A percentile compares a stretch with the other conserved stretches of the same genome.
Conservation (phyloP, 2,888 invertebrate genomes). For the Pheosia gnoma region DNA sequence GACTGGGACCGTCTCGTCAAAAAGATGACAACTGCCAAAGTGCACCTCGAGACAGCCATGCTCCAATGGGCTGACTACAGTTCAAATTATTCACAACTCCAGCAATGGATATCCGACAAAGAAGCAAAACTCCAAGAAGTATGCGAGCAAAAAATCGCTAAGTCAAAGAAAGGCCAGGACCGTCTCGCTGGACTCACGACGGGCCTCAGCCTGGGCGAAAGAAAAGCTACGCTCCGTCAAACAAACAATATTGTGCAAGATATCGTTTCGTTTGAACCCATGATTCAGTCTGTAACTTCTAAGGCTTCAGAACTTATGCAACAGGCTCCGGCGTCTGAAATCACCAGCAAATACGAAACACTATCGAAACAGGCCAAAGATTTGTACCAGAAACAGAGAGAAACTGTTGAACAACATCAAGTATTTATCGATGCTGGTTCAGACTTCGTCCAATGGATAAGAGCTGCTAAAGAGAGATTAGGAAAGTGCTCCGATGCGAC, state of each 20-base stretch:
- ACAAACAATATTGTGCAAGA: slow-evolving; percentile 98
- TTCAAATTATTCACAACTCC: slow-evolving; percentile 95
- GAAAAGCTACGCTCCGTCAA: slow-evolving; percentile 94
- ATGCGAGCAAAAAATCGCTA: slow-evolving; percentile 92
- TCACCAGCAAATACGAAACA: slow-evolving; percentile 95
- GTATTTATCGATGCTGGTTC: slow-evolving; percentile 96
- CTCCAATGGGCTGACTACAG: slow-evolving; percentile 98
- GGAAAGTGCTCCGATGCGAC: slow-evolving; percentile 97
- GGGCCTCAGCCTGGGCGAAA: slow-evolving; percentile 91
- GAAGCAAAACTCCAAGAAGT: slow-evolving; percentile 96
- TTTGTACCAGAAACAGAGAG: slow-evolving; percentile 94
- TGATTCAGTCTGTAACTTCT: slow-evolving; percentile 97
- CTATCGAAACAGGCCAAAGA: slow-evolving; percentile 96
- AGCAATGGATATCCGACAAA: slow-evolving; percentile 97
- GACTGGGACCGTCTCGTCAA: slow-evolving; percentile 97
- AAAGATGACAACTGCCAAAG: slow-evolving; percentile 96
- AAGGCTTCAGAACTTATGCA: slow-evolving; percentile 97
- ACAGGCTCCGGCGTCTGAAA: slow-evolving; percentile 95
- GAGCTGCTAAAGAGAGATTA: slow-evolving; percentile 94
- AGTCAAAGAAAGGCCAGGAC: slow-evolving; percentile 90
- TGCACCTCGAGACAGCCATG: slow-evolving; percentile 94
- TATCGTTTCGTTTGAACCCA: slow-evolving; percentile 97
- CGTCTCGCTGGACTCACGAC: slow-evolving; percentile 88
- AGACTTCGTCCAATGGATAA: slow-evolving; percentile 96
- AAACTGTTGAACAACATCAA: slow-evolving; percentile 95